phyloP scores from a whole-genome alignment of 2,888 invertebrate species.

The Slavum lentiscoides region DNA sequence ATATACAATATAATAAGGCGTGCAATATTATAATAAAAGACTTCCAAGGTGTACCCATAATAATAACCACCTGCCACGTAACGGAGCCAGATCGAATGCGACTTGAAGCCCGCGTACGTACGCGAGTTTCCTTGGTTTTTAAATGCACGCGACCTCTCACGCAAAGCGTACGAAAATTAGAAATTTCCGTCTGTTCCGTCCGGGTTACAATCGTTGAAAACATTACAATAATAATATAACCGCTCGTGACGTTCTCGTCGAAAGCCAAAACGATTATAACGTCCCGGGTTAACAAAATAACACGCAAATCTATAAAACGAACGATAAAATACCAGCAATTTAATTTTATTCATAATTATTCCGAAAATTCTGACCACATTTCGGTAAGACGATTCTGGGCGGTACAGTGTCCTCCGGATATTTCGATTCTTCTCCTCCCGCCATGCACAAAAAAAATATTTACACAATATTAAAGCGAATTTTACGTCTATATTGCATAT shows the following conservation, averaged over 20 bases:
- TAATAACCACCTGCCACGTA: constrained; percentile 5
- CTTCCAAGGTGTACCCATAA: constrained; percentile 6
- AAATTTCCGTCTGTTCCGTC: no score
- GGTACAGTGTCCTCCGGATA: no score
- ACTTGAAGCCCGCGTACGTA: background rate
- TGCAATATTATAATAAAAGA: constrained; percentile 2
- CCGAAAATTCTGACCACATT: no score
- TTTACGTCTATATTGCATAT: no score
- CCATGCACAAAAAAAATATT: no score
- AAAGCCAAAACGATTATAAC: background rate
- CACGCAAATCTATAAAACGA: no score
- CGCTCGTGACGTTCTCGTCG: background rate
- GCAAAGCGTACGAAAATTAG: background rate
- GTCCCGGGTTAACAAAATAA: background rate
- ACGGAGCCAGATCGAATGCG: background rate
- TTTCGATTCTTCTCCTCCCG: no score
- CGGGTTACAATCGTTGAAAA: no score
- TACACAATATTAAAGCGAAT: no score
- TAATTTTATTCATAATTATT: no score
- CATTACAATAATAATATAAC: background rate
- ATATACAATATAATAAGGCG: background rate
- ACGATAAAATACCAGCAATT: no score
- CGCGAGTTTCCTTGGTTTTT: background rate
- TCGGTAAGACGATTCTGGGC: no score
- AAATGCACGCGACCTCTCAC: background rate